Evolutionary conservation across 2,113 vertebrate species (phyloP).

Genomic region (Nesoenas mayeri): DNA sequence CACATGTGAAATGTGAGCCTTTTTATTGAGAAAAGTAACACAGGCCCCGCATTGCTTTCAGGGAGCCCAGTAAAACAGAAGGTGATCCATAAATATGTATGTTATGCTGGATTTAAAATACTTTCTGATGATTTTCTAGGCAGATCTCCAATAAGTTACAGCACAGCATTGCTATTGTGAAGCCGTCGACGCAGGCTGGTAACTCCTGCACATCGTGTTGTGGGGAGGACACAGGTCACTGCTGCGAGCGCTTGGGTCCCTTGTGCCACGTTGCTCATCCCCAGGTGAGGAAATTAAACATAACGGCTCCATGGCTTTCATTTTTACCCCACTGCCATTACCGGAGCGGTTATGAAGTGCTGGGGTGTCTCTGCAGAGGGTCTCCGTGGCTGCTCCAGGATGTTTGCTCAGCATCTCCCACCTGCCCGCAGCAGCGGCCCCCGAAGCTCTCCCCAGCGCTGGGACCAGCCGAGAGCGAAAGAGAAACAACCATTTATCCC

Average conservation of each 20-base stretch:
- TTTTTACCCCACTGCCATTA: background rate
- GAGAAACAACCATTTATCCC: background rate
- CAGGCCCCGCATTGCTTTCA: conserved; percentile 63
- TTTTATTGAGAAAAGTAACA: conserved; percentile 70
- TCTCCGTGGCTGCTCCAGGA: rapidly evolving
- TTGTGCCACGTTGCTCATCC: background rate
- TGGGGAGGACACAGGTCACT: background rate
- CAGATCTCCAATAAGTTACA: conserved; percentile 60
- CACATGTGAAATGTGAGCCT: conserved; percentile 68
- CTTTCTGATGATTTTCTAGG: conserved; percentile 73
- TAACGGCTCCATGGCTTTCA: rapidly evolving
- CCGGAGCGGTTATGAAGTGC: background rate
- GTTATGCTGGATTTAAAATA: conserved; percentile 59
- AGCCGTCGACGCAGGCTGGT: background rate
- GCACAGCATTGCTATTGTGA: conserved; percentile 38
- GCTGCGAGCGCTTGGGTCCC: background rate
- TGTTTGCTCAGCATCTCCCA: background rate
- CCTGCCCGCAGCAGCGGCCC: background rate
- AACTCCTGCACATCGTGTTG: background rate
- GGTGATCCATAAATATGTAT: conserved; percentile 64
- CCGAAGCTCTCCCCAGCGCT: background rate
- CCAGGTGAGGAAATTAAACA: background rate
- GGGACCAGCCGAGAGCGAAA: background rate
- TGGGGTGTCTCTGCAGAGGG: background rate
- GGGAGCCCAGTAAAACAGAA: conserved; percentile 73